Conservation (phyloP, 2,797 vertebrate genomes). For the Tangara arthus region DNA sequence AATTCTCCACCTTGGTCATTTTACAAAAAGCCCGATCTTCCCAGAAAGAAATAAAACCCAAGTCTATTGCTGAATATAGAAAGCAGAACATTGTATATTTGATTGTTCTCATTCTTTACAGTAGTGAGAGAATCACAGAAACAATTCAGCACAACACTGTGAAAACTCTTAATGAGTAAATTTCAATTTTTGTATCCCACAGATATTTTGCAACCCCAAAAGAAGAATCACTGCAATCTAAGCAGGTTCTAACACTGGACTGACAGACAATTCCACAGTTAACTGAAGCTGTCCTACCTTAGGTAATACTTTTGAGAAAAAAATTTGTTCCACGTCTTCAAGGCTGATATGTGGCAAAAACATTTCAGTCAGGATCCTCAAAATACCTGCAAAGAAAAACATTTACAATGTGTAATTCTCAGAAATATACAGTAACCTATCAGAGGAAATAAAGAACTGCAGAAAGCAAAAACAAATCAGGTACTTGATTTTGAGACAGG, state of each 20-base stretch:
- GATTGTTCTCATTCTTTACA: too few species aligned
- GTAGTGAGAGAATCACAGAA: too few species aligned
- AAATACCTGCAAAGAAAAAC: conserved; percentile 79
- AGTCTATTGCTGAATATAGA: not conserved
- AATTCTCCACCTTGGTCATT: not conserved
- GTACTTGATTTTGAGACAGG: not conserved
- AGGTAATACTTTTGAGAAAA: conserved; percentile 89
- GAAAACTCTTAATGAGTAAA: not conserved
- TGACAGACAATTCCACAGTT: not conserved
- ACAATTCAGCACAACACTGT: not conserved
- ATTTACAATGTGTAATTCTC: not conserved
- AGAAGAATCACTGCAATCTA: not conserved
- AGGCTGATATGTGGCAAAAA: conserved; percentile 90
- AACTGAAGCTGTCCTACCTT: conserved; percentile 78
- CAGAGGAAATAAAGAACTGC: not conserved
- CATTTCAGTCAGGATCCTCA: conserved; percentile 87
- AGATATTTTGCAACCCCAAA: not conserved
- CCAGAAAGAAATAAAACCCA: not conserved
- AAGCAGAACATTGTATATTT: not conserved
- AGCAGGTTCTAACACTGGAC: not conserved
- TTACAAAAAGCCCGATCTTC: not conserved
- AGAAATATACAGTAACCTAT: not conserved
- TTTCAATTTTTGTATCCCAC: not conserved
- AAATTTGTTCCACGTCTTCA: conserved; percentile 81
- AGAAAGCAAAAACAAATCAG: not conserved